Evolutionary conservation across 2,888 invertebrate species (phyloP), one percentile per base, ranked within the genome.

Genomic region (Oxytorus armatus): DNA sequence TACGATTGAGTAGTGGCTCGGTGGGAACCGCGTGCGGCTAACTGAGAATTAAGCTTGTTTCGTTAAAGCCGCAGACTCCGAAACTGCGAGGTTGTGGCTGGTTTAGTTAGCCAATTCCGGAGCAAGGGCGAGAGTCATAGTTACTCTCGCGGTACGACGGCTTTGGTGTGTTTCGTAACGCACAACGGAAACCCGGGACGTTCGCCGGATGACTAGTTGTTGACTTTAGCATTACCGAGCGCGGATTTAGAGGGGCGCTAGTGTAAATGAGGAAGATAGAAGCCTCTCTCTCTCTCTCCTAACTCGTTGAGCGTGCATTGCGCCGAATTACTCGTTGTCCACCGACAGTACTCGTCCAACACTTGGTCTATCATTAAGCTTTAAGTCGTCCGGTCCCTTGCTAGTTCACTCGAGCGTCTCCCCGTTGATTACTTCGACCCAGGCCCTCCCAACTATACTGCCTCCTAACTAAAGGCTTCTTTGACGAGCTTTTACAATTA

Each of bases 41-140:
- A 77, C 82, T 82, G 76, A 68, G 82, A 82, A 82, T 79, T 79
- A 82, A 77, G 82, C 73, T 65, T 79, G 73, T 82, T 75, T 33
- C 63, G 68, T 55, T 39, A 44, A 79, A 79, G 68, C 79, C 79
- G 51, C 70, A 76, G 81, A 72, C 72, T 49, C 61, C 65, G 77
- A 68, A 65, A 69, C 59, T 51, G 74, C 73, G 72, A 65, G 73
- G 47, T 63, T 75, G 78, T 51, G 59, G 75, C 36, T 68, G 44
- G 74, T 51, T 81, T 59, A 61, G 81, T 66, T 55, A 59, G 78
- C 44, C 70, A 47, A 68, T 81, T 77, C 33, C 33, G 55, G 25
- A n/a, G 57, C 16, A 16, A 33, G 36, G 33, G 16, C 29, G 21
- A 44, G 21, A 44, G 4, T 11, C 18, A 44, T 8, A 33, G 47